These are phyloP conservation scores for Brevimyrus niger DNA, from an alignment of 2,113 vertebrate genomes.

Conservation along the genomic window DNA sequence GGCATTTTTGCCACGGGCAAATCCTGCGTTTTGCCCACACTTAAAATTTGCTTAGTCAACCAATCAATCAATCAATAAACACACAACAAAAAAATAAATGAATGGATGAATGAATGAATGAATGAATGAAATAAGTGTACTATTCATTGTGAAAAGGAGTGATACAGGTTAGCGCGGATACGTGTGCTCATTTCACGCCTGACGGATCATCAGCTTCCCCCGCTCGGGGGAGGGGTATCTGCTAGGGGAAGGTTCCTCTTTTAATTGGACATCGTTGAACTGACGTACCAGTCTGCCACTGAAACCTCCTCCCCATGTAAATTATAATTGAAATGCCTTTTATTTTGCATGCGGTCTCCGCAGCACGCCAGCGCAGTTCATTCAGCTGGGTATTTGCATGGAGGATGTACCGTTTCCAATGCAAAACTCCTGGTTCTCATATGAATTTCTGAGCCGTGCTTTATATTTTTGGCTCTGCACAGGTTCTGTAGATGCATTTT, in stretches of 20 bases:
- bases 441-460: not conserved
- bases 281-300: slow-evolving; percentile 60
- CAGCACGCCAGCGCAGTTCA: slow-evolving; percentile 26
- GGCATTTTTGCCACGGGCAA: not conserved
- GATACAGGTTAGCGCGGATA: slow-evolving; percentile 51
- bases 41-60: not conserved
- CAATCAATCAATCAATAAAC: too few species aligned
- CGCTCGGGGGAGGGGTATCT: slow-evolving; percentile 41
- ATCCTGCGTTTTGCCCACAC: not conserved
- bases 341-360: slow-evolving; percentile 30
- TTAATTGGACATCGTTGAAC: slow-evolving; percentile 71
- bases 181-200: slow-evolving; percentile 67
- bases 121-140: not conserved
- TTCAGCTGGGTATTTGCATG: slow-evolving; percentile 6
- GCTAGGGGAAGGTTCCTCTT: slow-evolving; percentile 60
- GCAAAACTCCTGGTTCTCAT: not conserved
- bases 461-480: not conserved
- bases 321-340: slow-evolving; percentile 61
- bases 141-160: slow-evolving; percentile 53
- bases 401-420: not conserved
- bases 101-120: not conserved
- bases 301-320: slow-evolving; percentile 61
- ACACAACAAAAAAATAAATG: not conserved
- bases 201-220: slow-evolving; percentile 56
- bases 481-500: not conserved